Base-by-base conservation (phyloP, 2,797 vertebrate genomes). In the Amazona ochrocephala region DNA sequence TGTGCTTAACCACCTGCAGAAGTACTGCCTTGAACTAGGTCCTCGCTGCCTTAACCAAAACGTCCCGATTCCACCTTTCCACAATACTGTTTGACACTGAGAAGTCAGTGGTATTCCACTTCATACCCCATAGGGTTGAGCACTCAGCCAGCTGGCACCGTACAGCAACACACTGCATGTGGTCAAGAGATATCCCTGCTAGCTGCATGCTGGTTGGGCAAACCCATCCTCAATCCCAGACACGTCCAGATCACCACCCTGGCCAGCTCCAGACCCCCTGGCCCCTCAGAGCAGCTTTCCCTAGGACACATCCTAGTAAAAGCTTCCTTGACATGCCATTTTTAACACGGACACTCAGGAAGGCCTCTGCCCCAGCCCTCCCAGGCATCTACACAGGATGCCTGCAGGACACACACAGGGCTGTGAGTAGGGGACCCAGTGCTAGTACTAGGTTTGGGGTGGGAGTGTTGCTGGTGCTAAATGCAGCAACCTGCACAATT, bases 381-480 rank as follows among this genome's bases (percentile, higher is more conserved):
- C 77, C 3, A 8, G 16, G 56, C 24, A 71, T 18, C 48, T 17
- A 11, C 2, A 1, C 60, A 51, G 53, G 62, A 47, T 12, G 44
- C 44, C 45, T 21, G 44, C 0, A 0, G 0, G 1, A 21, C 30
- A 21, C 45, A 47, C 0, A 1, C 4, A 22, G 48, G 27, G 53
- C 22, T 6, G 8, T 23, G 17, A 89, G 66, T 24, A 68, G 39
- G 26, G 13, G 68, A 27, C 54, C 47, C 51, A 23, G 22, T 19
- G 15, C 56, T 51, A 32, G 13, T 12, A 78, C 3, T 53, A 80
- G 37, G n/a, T 74, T 71, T 83, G 79, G 56, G 84, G 62, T 80
- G 61, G 84, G 61, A 95, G 87, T 3, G 13, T 7, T 78, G 95
- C 56, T 85, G 44, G 9, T 93, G 91, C 90, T 91, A 80, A 97